A percentile compares a stretch with the other conserved stretches of the same genome.
These are phyloP conservation scores for Hydrozoanthus gracilis DNA, from an alignment of 92 coral and sea anemone genomes.

Conservation along the genomic window DNA sequence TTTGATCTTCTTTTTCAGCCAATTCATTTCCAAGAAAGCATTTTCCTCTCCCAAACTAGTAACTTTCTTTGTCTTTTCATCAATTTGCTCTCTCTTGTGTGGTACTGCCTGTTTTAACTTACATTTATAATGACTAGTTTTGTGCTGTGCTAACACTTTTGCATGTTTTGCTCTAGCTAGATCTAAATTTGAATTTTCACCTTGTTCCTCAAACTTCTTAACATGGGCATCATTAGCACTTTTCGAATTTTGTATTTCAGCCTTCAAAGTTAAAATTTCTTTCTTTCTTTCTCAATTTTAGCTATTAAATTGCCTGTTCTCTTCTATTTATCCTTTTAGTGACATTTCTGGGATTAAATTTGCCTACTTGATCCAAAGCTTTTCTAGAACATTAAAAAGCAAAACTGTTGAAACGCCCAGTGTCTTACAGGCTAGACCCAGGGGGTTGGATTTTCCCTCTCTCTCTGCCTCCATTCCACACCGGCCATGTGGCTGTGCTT, in stretches of 20 bases:
- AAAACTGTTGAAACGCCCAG: no score
- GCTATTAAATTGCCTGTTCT: background rate
- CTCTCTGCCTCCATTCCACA: no score
- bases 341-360: no score
- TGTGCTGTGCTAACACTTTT: slow-evolving; percentile 35
- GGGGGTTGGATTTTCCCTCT: no score
- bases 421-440: no score
- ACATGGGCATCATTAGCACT: slow-evolving; percentile 1
- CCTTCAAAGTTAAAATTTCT: background rate
- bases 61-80: background rate
- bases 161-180: background rate
- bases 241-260: background rate
- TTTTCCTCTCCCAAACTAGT: slow-evolving; percentile 7
- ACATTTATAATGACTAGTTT: slow-evolving; percentile 25
- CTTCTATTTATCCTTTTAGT: slow-evolving; percentile 11
- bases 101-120: background rate
- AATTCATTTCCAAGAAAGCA: slow-evolving; percentile 11
- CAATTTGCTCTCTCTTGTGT: slow-evolving; percentile 12
- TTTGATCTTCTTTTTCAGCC: slow-evolving; percentile 12
- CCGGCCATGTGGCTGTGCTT: no score
- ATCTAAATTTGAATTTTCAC: background rate
- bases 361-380: no score
- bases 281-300: background rate
- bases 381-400: no score
- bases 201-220: slow-evolving; percentile 1